These are phyloP conservation scores for Coecobrya sp. DNA, from an alignment of 2,888 invertebrate species.

Conservation along the genomic window DNA sequence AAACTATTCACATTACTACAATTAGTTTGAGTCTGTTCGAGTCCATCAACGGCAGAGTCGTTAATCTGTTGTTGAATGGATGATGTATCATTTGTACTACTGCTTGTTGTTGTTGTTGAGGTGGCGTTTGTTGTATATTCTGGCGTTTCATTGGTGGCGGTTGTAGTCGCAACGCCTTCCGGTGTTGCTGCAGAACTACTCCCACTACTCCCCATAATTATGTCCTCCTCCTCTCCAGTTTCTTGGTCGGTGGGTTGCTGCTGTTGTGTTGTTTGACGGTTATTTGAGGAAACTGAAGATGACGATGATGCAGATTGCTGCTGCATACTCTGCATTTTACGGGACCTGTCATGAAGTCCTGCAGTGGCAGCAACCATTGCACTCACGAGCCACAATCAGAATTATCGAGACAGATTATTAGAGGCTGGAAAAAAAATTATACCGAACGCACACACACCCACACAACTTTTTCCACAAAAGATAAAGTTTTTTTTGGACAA, in stretches of 20 bases:
- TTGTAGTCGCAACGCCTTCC: not conserved
- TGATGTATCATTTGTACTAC: constrained; percentile 37
- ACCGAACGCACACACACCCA: too few relatives aligned
- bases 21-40: not conserved
- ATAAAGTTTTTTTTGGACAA: too few relatives aligned
- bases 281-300: not conserved
- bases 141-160: not conserved
- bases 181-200: constrained; percentile 48
- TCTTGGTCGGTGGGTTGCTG: constrained; percentile 33
- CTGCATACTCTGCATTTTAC: constrained; percentile 75
- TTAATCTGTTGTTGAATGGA: not conserved
- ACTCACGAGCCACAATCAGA: constrained; percentile 36
- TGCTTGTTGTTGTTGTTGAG: not conserved
- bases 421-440: constrained; percentile 17
- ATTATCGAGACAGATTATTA: too few relatives aligned
- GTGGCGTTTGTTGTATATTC: too few relatives aligned
- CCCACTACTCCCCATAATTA: constrained; percentile 73
- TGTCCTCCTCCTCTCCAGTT: constrained; percentile 33
- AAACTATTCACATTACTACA: constrained; percentile 32
- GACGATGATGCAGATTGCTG: constrained; percentile 72
- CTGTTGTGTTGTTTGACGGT: constrained; percentile 24
- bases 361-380: constrained; percentile 77
- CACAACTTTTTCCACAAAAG: too few relatives aligned
- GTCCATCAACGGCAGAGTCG: not conserved
- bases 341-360: constrained; percentile 72